Base-by-base conservation (phyloP, 2,888 invertebrate genomes). In the Isoperla grammatica region DNA sequence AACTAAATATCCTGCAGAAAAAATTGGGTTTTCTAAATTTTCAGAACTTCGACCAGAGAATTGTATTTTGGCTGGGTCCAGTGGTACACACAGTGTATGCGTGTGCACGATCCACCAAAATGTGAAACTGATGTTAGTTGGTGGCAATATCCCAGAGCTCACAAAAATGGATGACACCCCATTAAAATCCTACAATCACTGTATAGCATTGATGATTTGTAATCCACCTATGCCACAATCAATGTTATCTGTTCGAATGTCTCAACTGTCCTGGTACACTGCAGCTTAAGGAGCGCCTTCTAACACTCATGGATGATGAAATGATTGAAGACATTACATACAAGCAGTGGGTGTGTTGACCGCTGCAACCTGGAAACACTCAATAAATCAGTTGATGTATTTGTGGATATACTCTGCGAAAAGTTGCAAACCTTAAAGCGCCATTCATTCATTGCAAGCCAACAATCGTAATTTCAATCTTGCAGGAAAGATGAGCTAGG, bases 101-200 rank as follows among this genome's bases (percentile, higher is more conserved):
- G 55, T 55, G 35, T 61, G 59, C 29, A 60, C 42, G 22, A 48
- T 15, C 20, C 62, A 62, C 37, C 62, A 62, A 40, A 62, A 62
- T 50, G 50, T 56, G 20, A 62, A 61, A 48, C 43, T 61, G 8
- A 61, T 53, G 45, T 37, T 59, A 23, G 12, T 60, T 39, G 56
- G 56, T 39, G 55, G 35, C n/a, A 55, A 61, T 8, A 29, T 54
- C 29, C 22, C 54, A 20, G 15, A 29, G 13, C 20, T 23, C 13
- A 13, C 13, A 11, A 35, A 35, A 43, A 43, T 17, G 45, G 45
- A 45, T 11, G 17, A 17, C 45, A 9, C 29, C 29, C 29, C 29
- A 6, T 29, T 29, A 29, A 29, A 29, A 29, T 29, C 29, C 29
- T 29, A 29, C 29, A 4, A 29, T 29, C 29, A 29, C 29, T 29